These are phyloP conservation scores for Drosophila rubida DNA, from an alignment of 2,888 invertebrate genomes.

Conservation along the genomic window DNA sequence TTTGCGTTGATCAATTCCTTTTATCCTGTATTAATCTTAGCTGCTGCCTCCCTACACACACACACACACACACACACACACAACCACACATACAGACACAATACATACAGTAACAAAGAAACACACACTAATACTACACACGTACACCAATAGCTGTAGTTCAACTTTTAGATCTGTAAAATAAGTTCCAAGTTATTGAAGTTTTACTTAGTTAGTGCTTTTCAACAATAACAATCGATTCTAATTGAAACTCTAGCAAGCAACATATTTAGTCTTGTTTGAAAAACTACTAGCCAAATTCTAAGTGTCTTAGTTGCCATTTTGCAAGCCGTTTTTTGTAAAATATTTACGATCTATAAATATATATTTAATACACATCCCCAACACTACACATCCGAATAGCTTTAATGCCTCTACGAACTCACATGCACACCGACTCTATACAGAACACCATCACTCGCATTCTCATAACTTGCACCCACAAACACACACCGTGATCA, in stretches of 20 bases:
- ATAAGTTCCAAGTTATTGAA: slow-evolving; percentile 59
- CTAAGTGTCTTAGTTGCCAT: slow-evolving; percentile 75
- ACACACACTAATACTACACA: slow-evolving; percentile 14
- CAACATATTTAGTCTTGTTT: slow-evolving; percentile 50
- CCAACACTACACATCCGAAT: no score
- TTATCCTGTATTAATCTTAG: slow-evolving; percentile 46
- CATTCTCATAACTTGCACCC: slow-evolving; percentile 68
- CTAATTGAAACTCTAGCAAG: slow-evolving; percentile 35
- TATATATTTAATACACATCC: slow-evolving; percentile 36
- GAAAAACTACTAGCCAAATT: slow-evolving; percentile 45
- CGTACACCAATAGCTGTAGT: slow-evolving; percentile 58
- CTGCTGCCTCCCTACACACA: slow-evolving; percentile 62
- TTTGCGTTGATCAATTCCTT: slow-evolving; percentile 46
- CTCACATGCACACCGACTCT: slow-evolving; percentile 23
- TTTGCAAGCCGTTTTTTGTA: slow-evolving; percentile 64
- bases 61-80: slow-evolving; percentile 21
- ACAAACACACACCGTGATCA: slow-evolving; percentile 17
- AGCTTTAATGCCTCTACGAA: slow-evolving; percentile 47
- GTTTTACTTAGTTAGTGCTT: slow-evolving; percentile 71
- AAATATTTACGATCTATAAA: slow-evolving; percentile 30
- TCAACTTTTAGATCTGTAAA: slow-evolving; percentile 61
- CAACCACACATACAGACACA: slow-evolving; percentile 18
- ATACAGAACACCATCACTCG: slow-evolving; percentile 55
- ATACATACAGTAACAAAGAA: slow-evolving; percentile 6
- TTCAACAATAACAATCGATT: slow-evolving; percentile 47